Evolutionary conservation across 1,140 invertebrate species (phyloP), one percentile per base, ranked within the genome.

Genomic region (Mactra quadrangularis): DNA sequence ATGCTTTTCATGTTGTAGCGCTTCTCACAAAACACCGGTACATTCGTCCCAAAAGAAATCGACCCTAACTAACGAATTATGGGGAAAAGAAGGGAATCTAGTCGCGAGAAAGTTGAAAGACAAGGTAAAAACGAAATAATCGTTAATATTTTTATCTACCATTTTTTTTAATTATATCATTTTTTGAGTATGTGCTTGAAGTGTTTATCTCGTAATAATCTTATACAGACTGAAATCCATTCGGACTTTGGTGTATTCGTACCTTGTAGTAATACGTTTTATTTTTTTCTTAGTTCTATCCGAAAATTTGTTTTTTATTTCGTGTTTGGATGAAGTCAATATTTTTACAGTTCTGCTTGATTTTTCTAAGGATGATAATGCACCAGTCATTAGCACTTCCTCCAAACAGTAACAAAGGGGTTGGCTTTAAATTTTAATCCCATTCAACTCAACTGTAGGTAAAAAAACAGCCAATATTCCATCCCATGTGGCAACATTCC

Each of bases 11-110:
- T 41, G 6, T 15, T 41, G 6, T 7, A 6, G 38, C 38, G 38
- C 38, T 41, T n/a, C n/a, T n/a, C n/a, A n/a, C n/a, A n/a, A n/a
- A n/a, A 41, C 38, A 41, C 38, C 38, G 38, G 38, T 41, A 7
- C 15, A 41, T 41, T 6, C 38, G 38, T 41, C 38, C 38, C 38
- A 41, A 7, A 41, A 41, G 15, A 41, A 15, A 41, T 41, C 38
- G 15, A 41, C 38, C 38, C 38, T n/a, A 41, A 7, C 15, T 41
- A 6, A 41, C 38, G 38, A 41, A 41, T 15, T 6, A 68, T 68
- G 64, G 64, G 64, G 11, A 68, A 68, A 31, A 68, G 64, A 50
- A 68, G 64, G 27, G 64, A 68, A 9, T 50, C 64, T 0, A 29
- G 19, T 0, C 45, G 22, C 7, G 64, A 68, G 45, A 68, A 50